Base-by-base conservation (phyloP, 1,140 invertebrate species). In the Bombus waltoni region DNA sequence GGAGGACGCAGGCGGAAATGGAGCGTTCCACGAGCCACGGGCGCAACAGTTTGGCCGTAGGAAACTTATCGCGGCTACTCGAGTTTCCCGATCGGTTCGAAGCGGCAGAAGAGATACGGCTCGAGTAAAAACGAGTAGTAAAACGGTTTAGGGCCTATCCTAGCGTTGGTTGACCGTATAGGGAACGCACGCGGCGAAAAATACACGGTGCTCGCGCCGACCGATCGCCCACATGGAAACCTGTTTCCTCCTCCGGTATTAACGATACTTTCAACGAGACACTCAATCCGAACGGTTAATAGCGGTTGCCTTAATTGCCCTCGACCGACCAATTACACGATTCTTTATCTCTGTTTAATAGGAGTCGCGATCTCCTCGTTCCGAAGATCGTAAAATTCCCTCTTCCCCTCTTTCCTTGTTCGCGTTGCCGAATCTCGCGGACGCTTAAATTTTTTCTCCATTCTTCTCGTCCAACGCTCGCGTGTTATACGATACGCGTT, bases 11-110 rank as follows among this genome's bases (percentile, higher is more conserved):
- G 32, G 35, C 47, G 57, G 73, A 72, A 85, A 65, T 44, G 74
- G 71, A 22, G 44, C 77, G 42, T 84, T 32, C 13, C 38, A 35
- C 3, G 22, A 42, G 81, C 15, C 66, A 62, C 75, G 86, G 66
- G 76, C 89, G 89, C 88, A 90, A 90, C 88, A 90, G 89, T 89
- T 90, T 90, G 89, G 59, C 80, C 53, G 82, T 89, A 85, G 70
- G 57, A 77, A 85, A 79, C 53, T 89, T 70, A 83, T 89, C 85
- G 81, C 47, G 18, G 74, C 57, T 57, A 83, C n/a, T 87, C 47
- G 13, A 40, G 44, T 59, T 80, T 35, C 62, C 66, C 53, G 47
- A 80, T 87, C 84, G 76, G 42, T 25, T 72, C 32, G 25, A 32
- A 80, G 76, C 42, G 57, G 25, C 4, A 38, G 77, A 86, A 66